phyloP scores from a whole-genome alignment of 2,888 invertebrate genomes.

The Euphydryas editha region DNA sequence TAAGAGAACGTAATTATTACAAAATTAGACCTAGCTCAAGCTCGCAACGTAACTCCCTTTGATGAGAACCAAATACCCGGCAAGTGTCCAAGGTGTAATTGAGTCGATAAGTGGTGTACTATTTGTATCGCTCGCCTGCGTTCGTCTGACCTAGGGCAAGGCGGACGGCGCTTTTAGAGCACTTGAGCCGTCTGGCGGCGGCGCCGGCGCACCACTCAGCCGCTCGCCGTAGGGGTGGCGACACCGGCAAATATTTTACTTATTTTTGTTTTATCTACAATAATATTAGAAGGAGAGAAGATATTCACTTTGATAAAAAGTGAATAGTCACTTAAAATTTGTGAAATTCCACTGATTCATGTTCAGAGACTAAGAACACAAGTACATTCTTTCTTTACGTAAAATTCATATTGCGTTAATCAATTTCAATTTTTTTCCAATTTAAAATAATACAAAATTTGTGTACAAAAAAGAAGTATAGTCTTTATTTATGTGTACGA shows the following conservation, averaged over 20 bases:
- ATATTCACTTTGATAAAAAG: no score
- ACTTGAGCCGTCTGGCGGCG: constrained; percentile 53
- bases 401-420: no score
- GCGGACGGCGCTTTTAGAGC: constrained; percentile 58
- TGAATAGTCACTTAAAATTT: no score
- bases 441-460: no score
- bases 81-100: constrained; percentile 39
- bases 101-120: constrained; percentile 35
- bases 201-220: constrained; percentile 40
- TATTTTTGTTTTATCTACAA: neutral
- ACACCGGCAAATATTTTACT: neutral
- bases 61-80: constrained; percentile 38
- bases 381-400: no score
- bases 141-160: constrained; percentile 47
- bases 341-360: no score
- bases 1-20: neutral
- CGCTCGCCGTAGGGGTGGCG: constrained; percentile 14
- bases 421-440: no score
- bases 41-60: constrained; percentile 23
- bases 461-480: no score
- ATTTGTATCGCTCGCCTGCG: constrained; percentile 17
- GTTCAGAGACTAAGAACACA: no score
- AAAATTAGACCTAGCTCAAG: constrained; percentile 7
- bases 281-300: no score
- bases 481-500: no score